Conservation (phyloP, 2,888 invertebrate genomes). For the Cantharis rufa region DNA sequence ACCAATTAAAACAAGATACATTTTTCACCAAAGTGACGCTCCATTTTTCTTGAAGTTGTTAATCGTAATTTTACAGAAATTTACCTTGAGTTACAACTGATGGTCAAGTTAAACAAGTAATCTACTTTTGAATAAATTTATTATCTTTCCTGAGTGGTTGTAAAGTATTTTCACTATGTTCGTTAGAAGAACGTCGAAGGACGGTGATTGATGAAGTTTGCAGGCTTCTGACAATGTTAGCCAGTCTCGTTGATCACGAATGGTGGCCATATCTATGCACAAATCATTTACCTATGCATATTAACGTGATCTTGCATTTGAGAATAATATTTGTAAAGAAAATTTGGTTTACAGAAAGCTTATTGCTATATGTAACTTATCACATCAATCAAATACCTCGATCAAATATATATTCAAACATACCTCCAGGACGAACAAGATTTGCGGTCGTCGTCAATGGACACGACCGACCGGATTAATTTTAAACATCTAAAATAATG, state of each 20-base stretch:
- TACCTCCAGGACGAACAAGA: background rate
- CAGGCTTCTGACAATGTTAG: conserved; percentile 27
- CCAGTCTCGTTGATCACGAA: conserved; percentile 12
- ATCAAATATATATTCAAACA: background rate
- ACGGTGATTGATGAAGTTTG: conserved; percentile 39
- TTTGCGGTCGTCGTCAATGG: background rate
- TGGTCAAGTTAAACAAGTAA: background rate
- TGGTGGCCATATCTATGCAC: conserved; percentile 11
- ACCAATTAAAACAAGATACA: conserved; percentile 45
- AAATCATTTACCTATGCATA: conserved; percentile 44
- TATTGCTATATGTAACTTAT: conserved; percentile 34
- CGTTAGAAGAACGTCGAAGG: conserved; percentile 11
- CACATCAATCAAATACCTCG: conserved; percentile 45
- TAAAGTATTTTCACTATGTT: conserved; percentile 20
- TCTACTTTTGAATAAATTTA: conserved; percentile 14
- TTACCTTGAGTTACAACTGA: background rate
- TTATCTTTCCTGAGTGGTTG: conserved; percentile 15
- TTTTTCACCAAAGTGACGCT: conserved; percentile 44
- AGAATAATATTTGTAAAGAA: conserved; percentile 47
- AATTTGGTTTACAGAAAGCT: conserved; percentile 43
- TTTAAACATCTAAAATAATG: background rate
- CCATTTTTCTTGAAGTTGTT: conserved; percentile 41
- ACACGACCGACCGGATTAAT: background rate
- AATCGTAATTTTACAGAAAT: conserved; percentile 7
- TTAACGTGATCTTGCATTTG: conserved; percentile 47